Evolutionary conservation across 2,888 invertebrate species (phyloP).

Genomic region (Aporophyla nigra): DNA sequence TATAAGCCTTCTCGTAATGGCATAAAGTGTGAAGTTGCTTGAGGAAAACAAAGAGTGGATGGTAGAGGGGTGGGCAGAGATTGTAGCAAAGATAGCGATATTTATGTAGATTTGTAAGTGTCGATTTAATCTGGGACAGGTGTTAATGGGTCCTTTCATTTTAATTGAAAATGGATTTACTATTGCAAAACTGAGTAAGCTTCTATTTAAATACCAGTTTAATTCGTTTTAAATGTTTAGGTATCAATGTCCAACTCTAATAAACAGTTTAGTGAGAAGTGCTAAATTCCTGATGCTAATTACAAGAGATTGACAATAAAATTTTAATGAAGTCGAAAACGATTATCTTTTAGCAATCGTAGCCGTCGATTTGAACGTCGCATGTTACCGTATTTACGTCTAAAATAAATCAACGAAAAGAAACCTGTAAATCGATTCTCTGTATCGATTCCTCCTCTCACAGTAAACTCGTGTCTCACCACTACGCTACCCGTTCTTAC

Average conservation of each 20-base stretch:
- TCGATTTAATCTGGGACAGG: constrained; percentile 64
- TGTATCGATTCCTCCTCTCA: constrained; percentile 33
- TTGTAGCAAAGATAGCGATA: constrained; percentile 58
- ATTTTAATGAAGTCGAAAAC: neutral
- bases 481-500: constrained; percentile 57
- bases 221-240: constrained; percentile 31
- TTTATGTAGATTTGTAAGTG: constrained; percentile 65
- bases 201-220: constrained; percentile 30
- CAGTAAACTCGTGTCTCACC: constrained; percentile 36
- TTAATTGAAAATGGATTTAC: constrained; percentile 58
- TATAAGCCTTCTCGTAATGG: neutral
- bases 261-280: constrained; percentile 9
- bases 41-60: constrained; percentile 9
- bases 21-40: constrained; percentile 37
- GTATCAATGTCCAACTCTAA: neutral
- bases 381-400: no score
- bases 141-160: constrained; percentile 63
- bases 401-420: neutral
- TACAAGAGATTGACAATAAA: neutral
- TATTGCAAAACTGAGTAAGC: constrained; percentile 20
- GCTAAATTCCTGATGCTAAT: neutral
- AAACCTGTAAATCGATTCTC: neutral
- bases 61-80: constrained; percentile 60
- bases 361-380: no score
- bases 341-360: neutral